Percentiles rank a stretch among this genome's conserved stretches.
Evolutionary conservation across 2,888 invertebrate species (phyloP).

Genomic region (Lycophotia porphyrea): DNA sequence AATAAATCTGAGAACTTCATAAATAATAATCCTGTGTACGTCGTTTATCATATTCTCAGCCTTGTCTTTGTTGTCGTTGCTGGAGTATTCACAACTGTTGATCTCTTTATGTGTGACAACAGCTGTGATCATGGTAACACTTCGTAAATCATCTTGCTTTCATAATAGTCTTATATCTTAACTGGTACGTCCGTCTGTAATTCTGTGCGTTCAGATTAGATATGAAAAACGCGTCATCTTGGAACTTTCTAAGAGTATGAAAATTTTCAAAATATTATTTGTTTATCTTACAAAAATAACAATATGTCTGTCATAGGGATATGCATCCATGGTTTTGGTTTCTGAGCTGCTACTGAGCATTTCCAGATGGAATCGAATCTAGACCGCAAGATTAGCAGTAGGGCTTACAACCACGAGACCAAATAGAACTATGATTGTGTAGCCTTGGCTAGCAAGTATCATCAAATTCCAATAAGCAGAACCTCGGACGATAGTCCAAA

Average conservation of each 20-base stretch:
- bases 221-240: neutral
- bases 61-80: slow-evolving; percentile 30
- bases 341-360: neutral
- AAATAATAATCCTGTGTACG: slow-evolving; percentile 22
- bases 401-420: neutral
- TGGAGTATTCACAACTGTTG: slow-evolving; percentile 19
- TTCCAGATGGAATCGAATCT: neutral
- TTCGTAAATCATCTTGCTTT: slow-evolving; percentile 47
- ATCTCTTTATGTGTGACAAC: slow-evolving; percentile 34
- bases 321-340: neutral
- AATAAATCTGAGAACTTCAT: slow-evolving; percentile 38
- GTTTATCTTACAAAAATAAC: neutral
- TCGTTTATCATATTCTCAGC: slow-evolving; percentile 36
- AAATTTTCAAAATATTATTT: no score
- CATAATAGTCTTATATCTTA: neutral
- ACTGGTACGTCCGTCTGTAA: neutral
- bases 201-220: neutral
- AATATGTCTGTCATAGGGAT: neutral
- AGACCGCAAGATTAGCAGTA: neutral
- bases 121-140: slow-evolving; percentile 43
- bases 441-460: neutral
- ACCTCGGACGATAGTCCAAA: neutral
- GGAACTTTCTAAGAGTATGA: neutral
- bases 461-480: slow-evolving; percentile 1
- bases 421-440: neutral